Evolutionary conservation across 2,113 vertebrate genomes (phyloP).

Genomic region (Psittacus erithacus): DNA sequence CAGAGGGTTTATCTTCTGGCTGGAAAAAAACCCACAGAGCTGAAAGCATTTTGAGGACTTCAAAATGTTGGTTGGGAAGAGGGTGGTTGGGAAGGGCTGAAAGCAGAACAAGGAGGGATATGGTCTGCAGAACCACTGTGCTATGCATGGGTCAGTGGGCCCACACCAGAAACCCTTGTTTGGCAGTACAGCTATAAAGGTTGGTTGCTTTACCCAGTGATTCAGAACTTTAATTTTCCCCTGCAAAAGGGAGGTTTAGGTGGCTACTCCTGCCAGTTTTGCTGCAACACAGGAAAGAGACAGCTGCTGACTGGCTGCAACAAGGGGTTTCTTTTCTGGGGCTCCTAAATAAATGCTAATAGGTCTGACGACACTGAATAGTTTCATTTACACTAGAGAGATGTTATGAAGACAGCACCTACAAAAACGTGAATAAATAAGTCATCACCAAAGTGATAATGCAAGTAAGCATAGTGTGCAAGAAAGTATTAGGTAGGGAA

Average conservation of each 20-base stretch:
- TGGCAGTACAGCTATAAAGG: background rate
- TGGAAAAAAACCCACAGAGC: background rate
- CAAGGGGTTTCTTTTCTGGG: background rate
- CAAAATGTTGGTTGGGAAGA: no score
- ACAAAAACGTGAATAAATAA: background rate
- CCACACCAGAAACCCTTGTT: background rate
- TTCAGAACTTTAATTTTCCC: background rate
- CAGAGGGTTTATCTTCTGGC: background rate
- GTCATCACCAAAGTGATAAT: background rate
- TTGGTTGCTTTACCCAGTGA: background rate
- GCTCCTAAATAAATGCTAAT: background rate
- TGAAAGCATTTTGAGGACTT: background rate
- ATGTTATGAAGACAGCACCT: background rate
- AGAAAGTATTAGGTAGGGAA: background rate
- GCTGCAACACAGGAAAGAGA: background rate
- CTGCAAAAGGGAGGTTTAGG: background rate
- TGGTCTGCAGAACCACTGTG: background rate
- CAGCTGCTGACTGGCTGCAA: background rate
- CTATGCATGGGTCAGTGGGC: accelerated
- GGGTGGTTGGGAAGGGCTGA: background rate
- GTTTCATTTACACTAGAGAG: background rate
- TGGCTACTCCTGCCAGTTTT: background rate
- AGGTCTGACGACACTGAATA: background rate
- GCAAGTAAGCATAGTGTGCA: accelerated
- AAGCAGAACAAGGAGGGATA: background rate